Base-by-base conservation (phyloP, 2,797 vertebrate genomes). In the Meriones psammophilus region DNA sequence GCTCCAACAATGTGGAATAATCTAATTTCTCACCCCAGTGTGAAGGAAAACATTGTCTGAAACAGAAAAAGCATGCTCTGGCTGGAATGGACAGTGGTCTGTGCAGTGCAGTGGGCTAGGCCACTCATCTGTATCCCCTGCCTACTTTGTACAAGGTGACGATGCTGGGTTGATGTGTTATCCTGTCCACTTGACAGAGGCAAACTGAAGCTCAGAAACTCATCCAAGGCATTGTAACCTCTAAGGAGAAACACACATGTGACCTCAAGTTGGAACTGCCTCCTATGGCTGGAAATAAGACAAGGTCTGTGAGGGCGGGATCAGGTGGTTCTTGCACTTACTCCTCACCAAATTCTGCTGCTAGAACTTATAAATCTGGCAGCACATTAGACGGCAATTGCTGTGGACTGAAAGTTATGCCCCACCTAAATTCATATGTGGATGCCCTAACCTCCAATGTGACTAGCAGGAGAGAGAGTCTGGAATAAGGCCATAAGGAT, bases 191-290 rank as follows among this genome's bases (percentile, higher is more conserved):
- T 64, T 92, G 46, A 87, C 58, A 64, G 91, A 33, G 83, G 36
- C 36, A 71, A 88, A 71, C 50, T 39, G 66, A 89, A 56, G 42
- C 56, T 79, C 28, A 64, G 64, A n/a, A 56, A 93, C 42, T 84
- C 89, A 79, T 68, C 14, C 56, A 84, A 60, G 36, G 9, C 88
- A 91, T 90, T 77, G 76, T 10, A 92, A 92, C 22, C 28, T 93
- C 20, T 85, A 81, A 60, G 15, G 88, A 50, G 77, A 94, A 78
- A 86, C 3, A 54, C 18, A 0, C 46, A 8, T 30, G 42, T 89
- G 39, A 93, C 5, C 8, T 2, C 71, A 93, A 88, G 56, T 8
- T 93, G 46, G 54, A 20, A 77, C 3, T 78, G 64, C 60, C 28
- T 92, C 81, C 62, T n/a, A 46, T 73, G 83, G 68, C 28, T 90